Evolutionary conservation across 2,797 vertebrate genomes (phyloP), one percentile per base, ranked within the genome.

Genomic region (Melanotaenia parkinsoni): DNA sequence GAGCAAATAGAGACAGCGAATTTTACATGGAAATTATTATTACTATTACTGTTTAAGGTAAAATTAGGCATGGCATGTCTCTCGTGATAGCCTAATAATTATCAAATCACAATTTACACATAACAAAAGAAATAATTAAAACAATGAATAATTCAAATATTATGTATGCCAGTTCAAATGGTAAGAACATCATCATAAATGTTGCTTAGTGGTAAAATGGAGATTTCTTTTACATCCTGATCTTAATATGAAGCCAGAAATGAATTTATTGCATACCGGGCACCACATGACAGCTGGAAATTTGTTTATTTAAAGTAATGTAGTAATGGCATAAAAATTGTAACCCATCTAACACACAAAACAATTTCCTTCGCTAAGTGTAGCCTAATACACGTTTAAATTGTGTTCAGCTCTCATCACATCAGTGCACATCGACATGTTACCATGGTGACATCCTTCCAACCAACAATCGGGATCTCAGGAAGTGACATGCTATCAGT

Each of bases 61-160:
- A 72, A 74, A 76, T 50, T 26, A 66, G 63, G 24, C 20, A 76
- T 51, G 30, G 66, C 72, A 64, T 69, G 9, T 37, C 6, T 58
- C 62, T 68, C 13, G 57, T 50, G 1, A 77, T 43, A 76, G 32
- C 47, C 47, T 20, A 45, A 18, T 61, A 59, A 74, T 74, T 70
- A 63, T 20, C 22, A 18, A 13, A 64, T 64, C 58, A 40, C 5
- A 69, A 70, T 71, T 37, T 58, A 53, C 18, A 30, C 16, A 51
- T 32, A 28, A 58, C 35, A 64, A 67, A 69, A 18, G 7, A 57
- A 71, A 69, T 5, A 2, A 33, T 13, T n/a, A 56, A 20, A 65
- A 37, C 6, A 50, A 5, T 28, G 1, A 62, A 61, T 61, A 60
- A 68, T 56, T 72, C 28, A 12, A 61, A 54, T 13, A 10, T 33